phyloP scores from a whole-genome alignment of 2,888 invertebrate genomes.

The Rhyacophila evoluta region DNA sequence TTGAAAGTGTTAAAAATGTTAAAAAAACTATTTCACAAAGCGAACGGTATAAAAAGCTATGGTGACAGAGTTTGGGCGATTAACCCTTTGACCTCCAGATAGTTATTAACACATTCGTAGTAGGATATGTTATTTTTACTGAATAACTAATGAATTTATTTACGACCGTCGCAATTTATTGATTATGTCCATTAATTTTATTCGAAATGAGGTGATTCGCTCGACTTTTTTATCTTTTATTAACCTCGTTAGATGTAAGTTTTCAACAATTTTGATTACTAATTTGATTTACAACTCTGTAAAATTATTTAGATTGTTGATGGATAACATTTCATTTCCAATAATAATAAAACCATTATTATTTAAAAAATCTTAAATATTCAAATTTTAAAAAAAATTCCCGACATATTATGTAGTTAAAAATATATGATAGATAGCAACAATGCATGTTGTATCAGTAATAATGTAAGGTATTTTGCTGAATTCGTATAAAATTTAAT shows the following conservation, averaged over 20 bases:
- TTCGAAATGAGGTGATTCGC: not conserved
- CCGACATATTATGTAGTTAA: too few relatives aligned
- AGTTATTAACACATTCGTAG: constrained; percentile 21
- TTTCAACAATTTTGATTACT: not conserved
- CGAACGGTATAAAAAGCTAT: not conserved
- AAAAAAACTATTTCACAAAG: not conserved
- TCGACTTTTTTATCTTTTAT: constrained; percentile 3
- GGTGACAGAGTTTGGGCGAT: constrained; percentile 14
- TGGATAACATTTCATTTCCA: not conserved
- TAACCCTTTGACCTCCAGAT: constrained; percentile 18
- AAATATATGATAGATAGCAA: too few relatives aligned
- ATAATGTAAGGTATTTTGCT: too few relatives aligned
- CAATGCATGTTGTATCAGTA: too few relatives aligned
- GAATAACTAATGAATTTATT: constrained; percentile 14
- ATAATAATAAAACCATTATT: too few relatives aligned
- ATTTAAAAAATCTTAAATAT: too few relatives aligned
- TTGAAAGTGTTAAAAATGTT: not conserved
- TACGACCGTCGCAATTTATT: constrained; percentile 17
- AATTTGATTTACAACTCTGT: not conserved
- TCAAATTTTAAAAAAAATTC: too few relatives aligned
- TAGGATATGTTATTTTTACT: constrained; percentile 2
- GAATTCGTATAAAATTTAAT: too few relatives aligned
- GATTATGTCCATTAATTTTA: constrained; percentile 18
- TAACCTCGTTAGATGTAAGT: not conserved
- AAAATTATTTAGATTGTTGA: not conserved